These are phyloP conservation scores for Cotesia glomerata DNA, from an alignment of 1,140 invertebrate species.

Conservation along the genomic window DNA sequence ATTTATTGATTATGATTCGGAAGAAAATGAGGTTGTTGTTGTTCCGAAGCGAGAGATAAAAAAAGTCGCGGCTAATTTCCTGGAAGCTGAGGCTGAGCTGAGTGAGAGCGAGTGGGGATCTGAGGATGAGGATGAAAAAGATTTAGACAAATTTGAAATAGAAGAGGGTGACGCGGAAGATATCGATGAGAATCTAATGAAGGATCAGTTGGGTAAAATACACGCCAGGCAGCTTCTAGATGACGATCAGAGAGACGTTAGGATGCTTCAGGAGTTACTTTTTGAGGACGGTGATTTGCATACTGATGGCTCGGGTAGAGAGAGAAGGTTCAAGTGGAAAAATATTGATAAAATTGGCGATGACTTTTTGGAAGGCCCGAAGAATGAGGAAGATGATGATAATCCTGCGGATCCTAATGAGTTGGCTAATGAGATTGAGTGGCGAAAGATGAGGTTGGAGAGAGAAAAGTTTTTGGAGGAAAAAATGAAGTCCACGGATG, in stretches of 20 bases:
- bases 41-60: slow-evolving; percentile 61
- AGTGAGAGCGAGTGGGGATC: slow-evolving; percentile 83
- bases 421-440: slow-evolving; percentile 72
- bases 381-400: slow-evolving; percentile 56
- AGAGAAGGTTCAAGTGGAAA: slow-evolving; percentile 82
- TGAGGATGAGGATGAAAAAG: slow-evolving; percentile 79
- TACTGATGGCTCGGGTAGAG: slow-evolving; percentile 71
- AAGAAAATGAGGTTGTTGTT: slow-evolving; percentile 74
- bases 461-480: slow-evolving; percentile 71
- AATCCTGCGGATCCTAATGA: slow-evolving; percentile 65
- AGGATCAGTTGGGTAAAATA: slow-evolving; percentile 72
- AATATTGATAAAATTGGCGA: slow-evolving; percentile 66
- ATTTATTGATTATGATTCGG: slow-evolving; percentile 74
- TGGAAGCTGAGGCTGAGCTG: slow-evolving; percentile 86
- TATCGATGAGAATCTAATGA: slow-evolving; percentile 73
- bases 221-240: slow-evolving; percentile 79
- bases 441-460: slow-evolving; percentile 72
- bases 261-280: slow-evolving; percentile 79
- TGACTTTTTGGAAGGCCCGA: slow-evolving; percentile 44
- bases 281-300: slow-evolving; percentile 88
- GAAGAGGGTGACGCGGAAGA: slow-evolving; percentile 80
- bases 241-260: slow-evolving; percentile 81
- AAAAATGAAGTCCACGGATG: slow-evolving; percentile 47
- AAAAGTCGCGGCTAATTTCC: slow-evolving; percentile 70
- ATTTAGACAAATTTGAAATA: slow-evolving; percentile 73